Evolutionary conservation across 2,797 vertebrate genomes (phyloP).

Genomic region (Sciaenops ocellatus): DNA sequence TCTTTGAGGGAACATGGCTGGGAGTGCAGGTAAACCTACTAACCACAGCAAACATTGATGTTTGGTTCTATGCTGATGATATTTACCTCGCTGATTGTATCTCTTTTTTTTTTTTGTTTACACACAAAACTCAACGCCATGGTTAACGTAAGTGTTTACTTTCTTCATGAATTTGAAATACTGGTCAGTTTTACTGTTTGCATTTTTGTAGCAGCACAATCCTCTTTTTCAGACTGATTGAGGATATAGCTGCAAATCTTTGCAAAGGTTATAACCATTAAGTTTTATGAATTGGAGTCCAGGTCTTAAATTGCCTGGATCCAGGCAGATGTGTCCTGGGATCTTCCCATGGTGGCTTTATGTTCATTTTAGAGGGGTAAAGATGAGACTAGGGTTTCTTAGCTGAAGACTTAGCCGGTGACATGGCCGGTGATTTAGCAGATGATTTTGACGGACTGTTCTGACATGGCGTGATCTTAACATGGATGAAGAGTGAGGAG

Average conservation of each 20-base stretch:
- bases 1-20: neutral
- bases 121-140: neutral
- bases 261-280: neutral
- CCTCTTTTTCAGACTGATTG: neutral
- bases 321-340: neutral
- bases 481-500: conserved; percentile 92
- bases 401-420: conserved; percentile 25
- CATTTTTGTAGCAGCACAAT: neutral
- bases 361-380: neutral
- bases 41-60: neutral
- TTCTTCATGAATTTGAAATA: neutral
- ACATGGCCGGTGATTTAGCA: conserved; percentile 9
- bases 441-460: conserved; percentile 61
- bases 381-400: conserved; percentile 24
- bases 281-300: neutral
- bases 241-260: neutral
- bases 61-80: neutral
- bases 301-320: neutral
- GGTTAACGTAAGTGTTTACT: neutral
- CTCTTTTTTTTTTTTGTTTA: neutral
- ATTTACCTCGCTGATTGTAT: neutral
- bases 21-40: neutral
- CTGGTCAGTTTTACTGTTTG: neutral
- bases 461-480: conserved; percentile 78
- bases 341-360: neutral